These are phyloP conservation scores for Colaptes auratus DNA, from an alignment of 2,113 vertebrate genomes.

Conservation along the genomic window DNA sequence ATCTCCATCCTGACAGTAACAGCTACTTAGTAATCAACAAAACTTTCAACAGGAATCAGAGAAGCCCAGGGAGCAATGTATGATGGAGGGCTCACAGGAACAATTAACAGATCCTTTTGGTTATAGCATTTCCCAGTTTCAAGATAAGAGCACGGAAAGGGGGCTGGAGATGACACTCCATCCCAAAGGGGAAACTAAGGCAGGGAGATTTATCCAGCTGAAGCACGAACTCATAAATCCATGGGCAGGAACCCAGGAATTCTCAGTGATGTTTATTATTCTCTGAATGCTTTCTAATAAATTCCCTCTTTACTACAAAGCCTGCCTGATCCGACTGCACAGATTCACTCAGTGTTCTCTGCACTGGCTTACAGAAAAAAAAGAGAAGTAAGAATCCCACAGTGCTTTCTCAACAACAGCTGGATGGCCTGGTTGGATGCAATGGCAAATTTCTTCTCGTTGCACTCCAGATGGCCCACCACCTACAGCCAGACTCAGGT, in stretches of 20 bases:
- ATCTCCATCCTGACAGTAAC: background rate
- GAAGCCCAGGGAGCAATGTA: rapidly evolving
- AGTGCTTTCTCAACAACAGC: background rate
- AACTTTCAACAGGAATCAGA: background rate
- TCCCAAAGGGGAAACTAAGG: conserved; percentile 14
- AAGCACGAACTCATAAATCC: conserved; percentile 18
- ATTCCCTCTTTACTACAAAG: conserved; percentile 54
- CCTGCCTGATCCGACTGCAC: conserved; percentile 36
- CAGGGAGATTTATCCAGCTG: background rate
- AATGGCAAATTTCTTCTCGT: background rate
- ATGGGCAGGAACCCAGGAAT: conserved; percentile 24
- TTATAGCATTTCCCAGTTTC: background rate
- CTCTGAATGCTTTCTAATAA: conserved; percentile 57
- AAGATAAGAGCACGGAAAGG: background rate
- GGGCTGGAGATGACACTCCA: background rate
- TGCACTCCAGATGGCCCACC: background rate
- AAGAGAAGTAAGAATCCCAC: background rate
- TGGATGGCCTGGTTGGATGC: background rate
- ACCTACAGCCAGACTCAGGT: background rate
- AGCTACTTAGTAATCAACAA: background rate
- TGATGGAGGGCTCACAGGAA: background rate
- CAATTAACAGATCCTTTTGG: background rate
- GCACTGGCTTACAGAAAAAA: conserved; percentile 2
- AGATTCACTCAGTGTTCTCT: conserved; percentile 32
- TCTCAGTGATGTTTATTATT: conserved; percentile 55